Conservation (phyloP, 1,140 invertebrate species). For the Coelopa frigida region DNA sequence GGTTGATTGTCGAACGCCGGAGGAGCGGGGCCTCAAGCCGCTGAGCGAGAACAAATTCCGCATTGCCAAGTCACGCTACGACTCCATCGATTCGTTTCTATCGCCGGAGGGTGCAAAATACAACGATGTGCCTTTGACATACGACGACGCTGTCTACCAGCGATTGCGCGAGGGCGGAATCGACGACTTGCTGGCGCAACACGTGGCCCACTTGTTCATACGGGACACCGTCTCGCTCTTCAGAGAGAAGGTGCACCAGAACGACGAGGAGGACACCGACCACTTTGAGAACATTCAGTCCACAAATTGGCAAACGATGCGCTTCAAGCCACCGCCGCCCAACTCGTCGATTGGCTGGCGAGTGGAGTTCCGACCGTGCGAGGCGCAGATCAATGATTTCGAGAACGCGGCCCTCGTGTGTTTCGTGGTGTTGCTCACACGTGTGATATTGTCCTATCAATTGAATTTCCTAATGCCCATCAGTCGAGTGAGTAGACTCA, state of each 20-base stretch:
- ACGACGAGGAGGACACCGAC: slow-evolving; percentile 90
- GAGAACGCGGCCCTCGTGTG: slow-evolving; percentile 99
- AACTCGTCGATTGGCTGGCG: slow-evolving; percentile 96
- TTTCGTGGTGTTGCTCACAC: slow-evolving; percentile 92
- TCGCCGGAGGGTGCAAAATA: slow-evolving; percentile 65
- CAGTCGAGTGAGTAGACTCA: slow-evolving; percentile 65
- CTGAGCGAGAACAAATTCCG: slow-evolving; percentile 70
- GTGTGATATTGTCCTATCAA: slow-evolving; percentile 94
- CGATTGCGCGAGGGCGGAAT: slow-evolving; percentile 80
- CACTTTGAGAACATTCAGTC: slow-evolving; percentile 99
- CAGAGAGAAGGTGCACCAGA: slow-evolving; percentile 90
- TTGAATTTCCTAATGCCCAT: slow-evolving; percentile 97
- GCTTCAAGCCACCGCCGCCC: slow-evolving; percentile 95
- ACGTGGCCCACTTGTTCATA: slow-evolving; percentile 98
- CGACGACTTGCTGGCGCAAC: slow-evolving; percentile 83
- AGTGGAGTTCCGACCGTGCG: slow-evolving; percentile 98
- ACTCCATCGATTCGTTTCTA: slow-evolving; percentile 95
- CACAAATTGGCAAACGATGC: slow-evolving; percentile 99
- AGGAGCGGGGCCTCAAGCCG: slow-evolving; percentile 81
- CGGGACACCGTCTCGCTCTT: slow-evolving; percentile 94
- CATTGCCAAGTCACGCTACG: slow-evolving; percentile 95
- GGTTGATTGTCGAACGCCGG: slow-evolving; percentile 91
- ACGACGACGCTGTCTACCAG: slow-evolving; percentile 73
- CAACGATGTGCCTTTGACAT: slow-evolving; percentile 57
- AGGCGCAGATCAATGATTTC: slow-evolving; percentile 97